Percentiles rank a stretch among this genome's conserved stretches.
These are phyloP conservation scores for Aepyceros melampus DNA, from an alignment of 2,113 vertebrate species.

Conservation along the genomic window DNA sequence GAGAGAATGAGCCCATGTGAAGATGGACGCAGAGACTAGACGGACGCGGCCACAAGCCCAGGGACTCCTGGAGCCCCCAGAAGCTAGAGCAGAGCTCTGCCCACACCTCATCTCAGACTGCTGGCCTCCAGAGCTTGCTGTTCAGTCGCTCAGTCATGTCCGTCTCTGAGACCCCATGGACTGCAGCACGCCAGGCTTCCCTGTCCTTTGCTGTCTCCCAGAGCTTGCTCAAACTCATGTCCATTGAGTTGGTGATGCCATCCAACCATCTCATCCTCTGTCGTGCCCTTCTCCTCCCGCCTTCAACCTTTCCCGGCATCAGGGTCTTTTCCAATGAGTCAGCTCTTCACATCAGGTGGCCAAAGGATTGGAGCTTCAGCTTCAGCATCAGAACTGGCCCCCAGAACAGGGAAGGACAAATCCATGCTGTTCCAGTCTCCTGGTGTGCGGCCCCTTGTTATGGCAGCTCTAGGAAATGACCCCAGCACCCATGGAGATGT, in stretches of 20 bases:
- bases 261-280: background rate
- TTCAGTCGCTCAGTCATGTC: background rate
- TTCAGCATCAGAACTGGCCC: background rate
- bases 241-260: background rate
- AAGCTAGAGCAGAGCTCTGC: background rate
- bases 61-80: background rate
- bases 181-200: background rate
- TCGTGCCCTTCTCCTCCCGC: background rate
- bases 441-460: too few species aligned
- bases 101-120: background rate
- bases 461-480: too few species aligned
- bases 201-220: background rate
- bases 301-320: background rate
- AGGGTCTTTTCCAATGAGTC: background rate
- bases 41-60: fast-evolving
- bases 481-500: fast-evolving
- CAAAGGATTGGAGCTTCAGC: background rate
- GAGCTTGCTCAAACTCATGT: background rate
- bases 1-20: background rate
- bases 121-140: background rate
- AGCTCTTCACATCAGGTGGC: background rate
- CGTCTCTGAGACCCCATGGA: background rate
- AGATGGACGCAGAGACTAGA: background rate
- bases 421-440: background rate
- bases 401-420: background rate